Percentiles rank a stretch among this genome's conserved stretches.
phyloP scores from a whole-genome alignment of 1,140 invertebrate genomes.

The Musca domestica region DNA sequence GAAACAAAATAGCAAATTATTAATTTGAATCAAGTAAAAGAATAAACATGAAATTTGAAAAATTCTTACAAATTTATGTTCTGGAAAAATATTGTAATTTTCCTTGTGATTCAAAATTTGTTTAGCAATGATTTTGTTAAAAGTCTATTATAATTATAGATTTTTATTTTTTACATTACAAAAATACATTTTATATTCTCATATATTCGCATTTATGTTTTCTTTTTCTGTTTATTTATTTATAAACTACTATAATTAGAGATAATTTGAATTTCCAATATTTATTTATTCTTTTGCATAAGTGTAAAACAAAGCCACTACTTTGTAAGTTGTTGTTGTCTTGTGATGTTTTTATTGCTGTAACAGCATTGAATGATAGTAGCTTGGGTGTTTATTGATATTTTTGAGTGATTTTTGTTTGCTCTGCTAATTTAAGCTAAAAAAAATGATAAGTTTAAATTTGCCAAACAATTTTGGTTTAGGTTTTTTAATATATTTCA shows the following conservation, averaged over 20 bases:
- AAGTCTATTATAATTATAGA: neutral
- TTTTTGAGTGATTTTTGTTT: neutral
- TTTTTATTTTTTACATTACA: neutral
- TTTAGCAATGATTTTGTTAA: neutral
- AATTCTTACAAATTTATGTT: neutral
- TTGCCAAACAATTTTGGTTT: neutral
- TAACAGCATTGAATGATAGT: no score
- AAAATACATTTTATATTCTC: slow-evolving; percentile 1
- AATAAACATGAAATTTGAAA: slow-evolving; percentile 1
- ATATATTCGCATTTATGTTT: no score
- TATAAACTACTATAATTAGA: slow-evolving; percentile 8
- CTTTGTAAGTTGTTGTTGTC: neutral
- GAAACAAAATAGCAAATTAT: neutral
- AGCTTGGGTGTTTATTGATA: no score
- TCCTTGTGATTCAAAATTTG: neutral
- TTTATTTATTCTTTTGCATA: neutral
- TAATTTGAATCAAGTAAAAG: neutral
- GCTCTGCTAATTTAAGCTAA: slow-evolving; percentile 2
- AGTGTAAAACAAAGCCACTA: slow-evolving; percentile 11
- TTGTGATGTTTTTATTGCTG: neutral
- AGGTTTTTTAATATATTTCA: no score
- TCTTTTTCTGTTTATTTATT: neutral
- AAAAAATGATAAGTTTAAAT: neutral
- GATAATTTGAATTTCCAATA: neutral
- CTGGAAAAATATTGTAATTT: neutral